Percentiles rank a stretch among this genome's conserved stretches.
Conservation (phyloP, 2,797 vertebrate genomes). For the Poecilia wingei region DNA sequence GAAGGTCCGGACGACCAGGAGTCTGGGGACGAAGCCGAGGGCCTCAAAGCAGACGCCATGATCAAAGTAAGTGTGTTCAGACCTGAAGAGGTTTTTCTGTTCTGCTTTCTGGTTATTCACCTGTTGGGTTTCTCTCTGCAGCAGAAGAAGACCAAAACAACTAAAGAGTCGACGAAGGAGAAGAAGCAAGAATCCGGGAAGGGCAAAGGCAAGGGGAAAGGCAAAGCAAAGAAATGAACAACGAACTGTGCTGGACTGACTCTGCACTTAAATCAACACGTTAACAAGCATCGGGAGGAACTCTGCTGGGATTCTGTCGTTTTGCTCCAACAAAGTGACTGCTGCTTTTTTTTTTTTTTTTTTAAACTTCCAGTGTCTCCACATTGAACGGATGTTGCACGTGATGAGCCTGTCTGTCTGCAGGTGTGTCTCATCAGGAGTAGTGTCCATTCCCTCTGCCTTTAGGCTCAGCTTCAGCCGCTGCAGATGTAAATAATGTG, state of each 20-base stretch:
- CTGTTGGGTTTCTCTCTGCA: constrained; percentile 44
- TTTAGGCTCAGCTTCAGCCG: constrained; percentile 16
- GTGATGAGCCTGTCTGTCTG: constrained; percentile 23
- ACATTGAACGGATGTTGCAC: constrained; percentile 17
- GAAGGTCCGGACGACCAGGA: constrained; percentile 64
- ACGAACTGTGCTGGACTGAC: neutral
- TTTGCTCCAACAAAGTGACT: constrained; percentile 1
- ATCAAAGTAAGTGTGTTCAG: constrained; percentile 86
- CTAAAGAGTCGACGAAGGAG: constrained; percentile 83
- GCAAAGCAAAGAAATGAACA: constrained; percentile 70
- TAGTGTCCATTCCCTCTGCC: neutral
- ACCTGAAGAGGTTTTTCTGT: neutral
- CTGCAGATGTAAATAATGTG: constrained; percentile 69
- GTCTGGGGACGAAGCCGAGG: constrained; percentile 81
- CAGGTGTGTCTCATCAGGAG: constrained; percentile 7
- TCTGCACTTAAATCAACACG: constrained; percentile 34
- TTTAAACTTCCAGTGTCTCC: constrained; percentile 11
- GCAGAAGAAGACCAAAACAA: constrained; percentile 89
- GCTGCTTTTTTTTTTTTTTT: neutral
- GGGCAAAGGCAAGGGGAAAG: constrained; percentile 78
- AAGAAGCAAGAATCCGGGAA: constrained; percentile 84
- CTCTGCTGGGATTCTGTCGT: constrained; percentile 12
- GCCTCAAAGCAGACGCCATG: constrained; percentile 88
- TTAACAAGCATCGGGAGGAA: constrained; percentile 8
- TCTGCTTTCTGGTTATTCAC: neutral